Conservation (phyloP, 2,113 vertebrate species). For the Dasyornis broadbenti region DNA sequence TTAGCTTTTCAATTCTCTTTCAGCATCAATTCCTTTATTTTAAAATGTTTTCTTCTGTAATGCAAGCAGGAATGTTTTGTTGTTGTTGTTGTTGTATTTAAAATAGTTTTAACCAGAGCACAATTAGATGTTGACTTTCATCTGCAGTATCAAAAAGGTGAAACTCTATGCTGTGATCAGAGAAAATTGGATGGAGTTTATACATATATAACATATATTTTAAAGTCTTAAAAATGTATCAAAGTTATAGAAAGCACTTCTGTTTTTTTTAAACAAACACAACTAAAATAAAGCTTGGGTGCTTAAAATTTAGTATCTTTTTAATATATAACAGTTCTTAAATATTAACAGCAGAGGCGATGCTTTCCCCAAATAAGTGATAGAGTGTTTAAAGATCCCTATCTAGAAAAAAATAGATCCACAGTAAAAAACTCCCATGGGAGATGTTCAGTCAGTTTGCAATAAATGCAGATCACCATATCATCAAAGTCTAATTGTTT, state of each 20-base stretch:
- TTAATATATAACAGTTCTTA: neutral
- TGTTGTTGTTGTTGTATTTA: neutral
- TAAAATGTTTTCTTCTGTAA: conserved; percentile 4
- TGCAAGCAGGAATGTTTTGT: neutral
- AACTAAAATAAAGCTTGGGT: neutral
- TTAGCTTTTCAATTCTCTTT: neutral
- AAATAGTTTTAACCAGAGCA: conserved; percentile 82
- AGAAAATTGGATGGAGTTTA: conserved; percentile 86
- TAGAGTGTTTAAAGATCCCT: neutral
- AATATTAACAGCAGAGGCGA: neutral
- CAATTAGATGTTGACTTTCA: conserved; percentile 83
- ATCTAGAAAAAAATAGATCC: neutral
- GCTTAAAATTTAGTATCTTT: neutral
- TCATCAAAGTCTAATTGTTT: neutral
- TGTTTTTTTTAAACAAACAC: conserved; percentile 32
- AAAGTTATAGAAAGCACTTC: neutral
- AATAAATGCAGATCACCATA: neutral
- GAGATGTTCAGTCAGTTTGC: neutral
- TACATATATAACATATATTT: conserved; percentile 66
- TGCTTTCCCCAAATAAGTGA: neutral
- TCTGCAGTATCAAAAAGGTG: conserved; percentile 76
- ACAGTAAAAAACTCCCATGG: neutral
- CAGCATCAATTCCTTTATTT: neutral
- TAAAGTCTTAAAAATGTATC: neutral
- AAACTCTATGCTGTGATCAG: conserved; percentile 78